Conservation (phyloP, 2,888 invertebrate genomes). For the Xylocampa areola region DNA sequence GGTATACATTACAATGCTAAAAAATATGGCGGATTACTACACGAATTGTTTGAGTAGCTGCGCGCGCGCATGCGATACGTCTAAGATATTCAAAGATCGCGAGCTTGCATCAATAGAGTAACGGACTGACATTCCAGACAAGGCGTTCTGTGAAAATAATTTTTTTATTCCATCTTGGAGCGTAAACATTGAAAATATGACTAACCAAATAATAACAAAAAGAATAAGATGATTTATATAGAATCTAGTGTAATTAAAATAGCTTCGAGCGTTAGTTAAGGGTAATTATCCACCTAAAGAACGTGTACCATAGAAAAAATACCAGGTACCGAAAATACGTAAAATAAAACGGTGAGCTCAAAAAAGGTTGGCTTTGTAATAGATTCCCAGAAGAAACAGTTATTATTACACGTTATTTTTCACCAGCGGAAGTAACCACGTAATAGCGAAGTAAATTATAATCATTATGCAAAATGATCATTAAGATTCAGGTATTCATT, state of each 20-base stretch:
- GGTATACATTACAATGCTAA: conserved; percentile 53
- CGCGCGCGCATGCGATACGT: conserved; percentile 59
- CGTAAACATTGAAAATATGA: conserved; percentile 2
- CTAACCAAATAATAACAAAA: too few species aligned
- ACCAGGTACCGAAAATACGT: not conserved
- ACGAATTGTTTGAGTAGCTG: conserved; percentile 54
- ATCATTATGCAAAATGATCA: conserved; percentile 29
- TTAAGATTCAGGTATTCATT: conserved; percentile 31
- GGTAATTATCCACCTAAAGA: too few species aligned
- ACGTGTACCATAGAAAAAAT: too few species aligned
- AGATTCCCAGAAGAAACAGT: conserved; percentile 1
- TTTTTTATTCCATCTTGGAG: conserved; percentile 22
- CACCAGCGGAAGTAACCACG: conserved; percentile 15
- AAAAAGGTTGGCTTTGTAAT: not conserved
- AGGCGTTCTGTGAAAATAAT: conserved; percentile 43
- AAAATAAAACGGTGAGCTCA: not conserved
- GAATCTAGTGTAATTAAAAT: not conserved
- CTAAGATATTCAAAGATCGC: conserved; percentile 63
- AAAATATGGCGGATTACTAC: conserved; percentile 62
- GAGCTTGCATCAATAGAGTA: conserved; percentile 59
- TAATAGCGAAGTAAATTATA: conserved; percentile 22
- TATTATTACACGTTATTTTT: conserved; percentile 20
- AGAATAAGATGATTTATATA: too few species aligned
- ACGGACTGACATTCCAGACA: conserved; percentile 52
- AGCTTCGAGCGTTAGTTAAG: too few species aligned